Evolutionary conservation across 2,113 vertebrate genomes (phyloP).

Genomic region (Paracanthobrama guichenoti): DNA sequence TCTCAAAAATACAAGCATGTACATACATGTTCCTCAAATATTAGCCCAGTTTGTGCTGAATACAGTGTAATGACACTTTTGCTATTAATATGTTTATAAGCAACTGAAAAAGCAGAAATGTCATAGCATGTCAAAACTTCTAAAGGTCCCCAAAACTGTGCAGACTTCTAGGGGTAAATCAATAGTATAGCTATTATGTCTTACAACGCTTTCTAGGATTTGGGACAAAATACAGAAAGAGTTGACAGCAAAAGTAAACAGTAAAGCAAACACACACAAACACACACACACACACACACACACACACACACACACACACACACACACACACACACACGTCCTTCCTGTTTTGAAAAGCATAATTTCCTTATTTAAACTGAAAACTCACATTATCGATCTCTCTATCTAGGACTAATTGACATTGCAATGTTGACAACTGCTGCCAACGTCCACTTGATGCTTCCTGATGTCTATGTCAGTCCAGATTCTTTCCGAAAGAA

Average conservation of each 20-base stretch:
- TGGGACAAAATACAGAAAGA: background rate
- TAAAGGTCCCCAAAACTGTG: too few species aligned
- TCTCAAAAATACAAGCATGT: too few species aligned
- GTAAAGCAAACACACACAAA: background rate
- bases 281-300: background rate
- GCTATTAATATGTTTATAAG: too few species aligned
- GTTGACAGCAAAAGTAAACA: background rate
- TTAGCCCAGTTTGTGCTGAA: too few species aligned
- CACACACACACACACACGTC: background rate
- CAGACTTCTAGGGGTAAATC: background rate
- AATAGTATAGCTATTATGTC: background rate
- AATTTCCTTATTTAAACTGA: background rate
- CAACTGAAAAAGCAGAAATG: too few species aligned
- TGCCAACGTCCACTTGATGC: constrained; percentile 27
- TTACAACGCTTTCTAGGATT: background rate
- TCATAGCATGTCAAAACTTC: too few species aligned
- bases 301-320: background rate
- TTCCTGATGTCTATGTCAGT: constrained; percentile 30
- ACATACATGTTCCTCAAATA: too few species aligned
- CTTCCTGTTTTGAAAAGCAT: background rate
- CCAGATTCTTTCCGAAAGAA: constrained; percentile 14
- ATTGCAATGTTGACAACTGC: constrained; percentile 30
- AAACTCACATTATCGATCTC: constrained; percentile 42
- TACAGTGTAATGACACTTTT: too few species aligned
- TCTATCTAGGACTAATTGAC: constrained; percentile 34